phyloP scores from a whole-genome alignment of 64 coral and sea anemone genomes.

The Astreopora myriophthalma region DNA sequence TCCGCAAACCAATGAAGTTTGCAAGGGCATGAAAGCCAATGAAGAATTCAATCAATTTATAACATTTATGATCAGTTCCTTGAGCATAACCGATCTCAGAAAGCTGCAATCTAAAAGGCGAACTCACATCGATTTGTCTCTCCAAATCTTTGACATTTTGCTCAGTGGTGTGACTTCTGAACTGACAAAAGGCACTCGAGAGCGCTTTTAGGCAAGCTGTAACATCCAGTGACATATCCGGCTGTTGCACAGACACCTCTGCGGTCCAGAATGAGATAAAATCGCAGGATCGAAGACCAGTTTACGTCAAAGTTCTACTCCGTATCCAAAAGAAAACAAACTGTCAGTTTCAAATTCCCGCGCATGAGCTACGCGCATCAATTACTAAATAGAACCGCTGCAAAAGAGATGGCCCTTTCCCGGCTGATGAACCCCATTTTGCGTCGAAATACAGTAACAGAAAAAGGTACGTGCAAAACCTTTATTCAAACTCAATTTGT shows the following conservation, averaged over 20 bases:
- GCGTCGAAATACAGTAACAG: too few species aligned
- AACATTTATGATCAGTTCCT: neutral
- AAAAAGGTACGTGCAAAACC: too few species aligned
- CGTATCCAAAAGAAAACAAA: neutral
- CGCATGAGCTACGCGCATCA: constrained; percentile 9
- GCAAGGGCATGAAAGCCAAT: too few species aligned
- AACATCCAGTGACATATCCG: constrained; percentile 88
- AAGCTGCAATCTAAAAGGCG: neutral
- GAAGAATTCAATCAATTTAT: neutral
- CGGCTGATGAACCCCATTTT: too few species aligned
- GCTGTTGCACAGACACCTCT: neutral
- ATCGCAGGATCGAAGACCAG: neutral
- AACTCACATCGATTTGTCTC: constrained; percentile 96
- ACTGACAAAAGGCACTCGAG: constrained; percentile 90
- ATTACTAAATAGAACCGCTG: neutral
- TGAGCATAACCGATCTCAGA: neutral
- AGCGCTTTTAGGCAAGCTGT: constrained; percentile 93
- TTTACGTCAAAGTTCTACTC: neutral
- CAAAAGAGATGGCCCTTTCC: neutral
- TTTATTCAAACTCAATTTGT: too few species aligned
- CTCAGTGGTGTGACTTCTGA: constrained; percentile 77
- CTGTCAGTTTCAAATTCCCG: constrained; percentile 30
- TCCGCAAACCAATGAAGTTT: too few species aligned
- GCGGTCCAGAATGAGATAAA: neutral
- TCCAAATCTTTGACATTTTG: constrained; percentile 88